Percentiles rank a stretch among this genome's conserved stretches.
These are phyloP conservation scores for Brenthis ino DNA, from an alignment of 2,888 invertebrate species.

Conservation along the genomic window DNA sequence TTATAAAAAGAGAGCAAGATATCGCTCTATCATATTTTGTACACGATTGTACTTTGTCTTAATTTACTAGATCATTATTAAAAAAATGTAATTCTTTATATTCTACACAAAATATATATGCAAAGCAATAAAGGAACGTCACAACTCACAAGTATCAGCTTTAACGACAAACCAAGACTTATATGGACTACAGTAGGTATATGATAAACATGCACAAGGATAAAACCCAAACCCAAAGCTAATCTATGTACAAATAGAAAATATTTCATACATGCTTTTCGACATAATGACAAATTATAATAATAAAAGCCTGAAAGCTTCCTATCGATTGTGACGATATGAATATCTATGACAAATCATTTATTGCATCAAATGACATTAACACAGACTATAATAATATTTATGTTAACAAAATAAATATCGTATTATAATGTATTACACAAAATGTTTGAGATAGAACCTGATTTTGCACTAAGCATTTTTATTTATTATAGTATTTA, in stretches of 20 bases:
- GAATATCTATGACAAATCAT: constrained; percentile 50
- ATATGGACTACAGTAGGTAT: not conserved
- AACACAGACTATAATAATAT: constrained; percentile 49
- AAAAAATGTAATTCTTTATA: too few species aligned
- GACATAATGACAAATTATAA: constrained; percentile 26
- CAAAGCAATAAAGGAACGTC: constrained; percentile 1
- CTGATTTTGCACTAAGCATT: not conserved
- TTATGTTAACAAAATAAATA: constrained; percentile 44
- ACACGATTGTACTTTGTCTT: too few species aligned
- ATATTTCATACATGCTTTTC: constrained; percentile 77
- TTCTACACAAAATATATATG: not conserved
- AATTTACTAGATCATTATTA: too few species aligned
- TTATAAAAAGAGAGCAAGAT: too few species aligned
- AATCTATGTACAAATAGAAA: constrained; percentile 32
- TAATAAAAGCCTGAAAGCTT: constrained; percentile 74
- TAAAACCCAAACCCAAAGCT: constrained; percentile 57
- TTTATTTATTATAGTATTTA: not conserved
- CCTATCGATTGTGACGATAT: constrained; percentile 73
- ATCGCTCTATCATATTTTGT: too few species aligned
- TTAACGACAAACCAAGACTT: not conserved
- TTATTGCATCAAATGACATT: constrained; percentile 55
- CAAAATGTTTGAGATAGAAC: constrained; percentile 19
- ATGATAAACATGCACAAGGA: constrained; percentile 44
- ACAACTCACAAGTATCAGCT: not conserved
- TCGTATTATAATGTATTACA: constrained; percentile 36